Percentiles rank a stretch among this genome's conserved stretches.
Evolutionary conservation across 1,140 invertebrate genomes (phyloP).

Genomic region (Piezodorus guildinii): DNA sequence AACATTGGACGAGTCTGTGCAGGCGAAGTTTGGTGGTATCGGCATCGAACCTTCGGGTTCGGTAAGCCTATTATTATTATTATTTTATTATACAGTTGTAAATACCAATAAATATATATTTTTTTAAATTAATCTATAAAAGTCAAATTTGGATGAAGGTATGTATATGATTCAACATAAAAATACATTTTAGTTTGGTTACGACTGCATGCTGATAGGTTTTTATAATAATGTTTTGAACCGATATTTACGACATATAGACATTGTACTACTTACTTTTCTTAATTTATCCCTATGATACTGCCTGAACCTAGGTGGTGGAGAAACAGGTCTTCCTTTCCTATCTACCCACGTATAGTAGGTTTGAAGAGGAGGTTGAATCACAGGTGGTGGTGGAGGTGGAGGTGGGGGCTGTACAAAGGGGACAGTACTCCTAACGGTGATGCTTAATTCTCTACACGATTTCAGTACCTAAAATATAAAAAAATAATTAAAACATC

Average conservation of each 20-base stretch:
- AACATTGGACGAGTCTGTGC: too few relatives aligned
- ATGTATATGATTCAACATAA: too few relatives aligned
- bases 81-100: too few relatives aligned
- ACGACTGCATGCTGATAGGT: too few relatives aligned
- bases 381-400: conserved; percentile 35
- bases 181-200: too few relatives aligned
- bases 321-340: conserved; percentile 73
- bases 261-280: conserved; percentile 33
- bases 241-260: not conserved
- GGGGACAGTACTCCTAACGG: conserved; percentile 56
- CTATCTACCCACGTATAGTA: conserved; percentile 87
- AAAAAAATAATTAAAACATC: not conserved
- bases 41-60: too few relatives aligned
- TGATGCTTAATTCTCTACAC: conserved; percentile 73
- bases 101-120: too few relatives aligned
- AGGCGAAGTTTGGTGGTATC: too few relatives aligned
- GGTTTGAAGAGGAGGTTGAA: conserved; percentile 49
- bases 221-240: not conserved
- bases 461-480: conserved; percentile 68
- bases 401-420: conserved; percentile 34
- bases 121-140: too few relatives aligned
- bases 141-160: too few relatives aligned
- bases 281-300: conserved; percentile 32
- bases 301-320: conserved; percentile 49
- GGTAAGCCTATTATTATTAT: too few relatives aligned